These are phyloP conservation scores for Scaptodrosophila latifasciaeformis DNA, from an alignment of 2,888 invertebrate species.

Conservation along the genomic window DNA sequence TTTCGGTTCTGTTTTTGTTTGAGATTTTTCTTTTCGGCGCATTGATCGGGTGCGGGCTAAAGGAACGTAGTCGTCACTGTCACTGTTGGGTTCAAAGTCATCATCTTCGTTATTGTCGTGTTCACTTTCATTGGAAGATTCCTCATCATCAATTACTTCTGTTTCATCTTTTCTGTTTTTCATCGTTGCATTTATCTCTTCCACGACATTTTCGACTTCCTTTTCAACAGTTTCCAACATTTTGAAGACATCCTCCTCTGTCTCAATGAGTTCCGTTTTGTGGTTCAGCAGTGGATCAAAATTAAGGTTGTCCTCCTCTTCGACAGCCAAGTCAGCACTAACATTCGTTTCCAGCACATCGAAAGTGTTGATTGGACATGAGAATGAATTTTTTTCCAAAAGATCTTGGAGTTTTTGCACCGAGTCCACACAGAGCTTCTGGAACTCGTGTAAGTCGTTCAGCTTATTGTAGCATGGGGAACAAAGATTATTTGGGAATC, in stretches of 20 bases:
- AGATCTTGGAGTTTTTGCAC: constrained; percentile 63
- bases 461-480: constrained; percentile 54
- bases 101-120: constrained; percentile 48
- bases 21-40: constrained; percentile 12
- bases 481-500: constrained; percentile 68
- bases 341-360: constrained; percentile 41
- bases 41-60: constrained; percentile 60
- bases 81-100: constrained; percentile 55
- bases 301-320: constrained; percentile 40
- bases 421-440: constrained; percentile 63
- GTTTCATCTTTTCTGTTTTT: constrained; percentile 38
- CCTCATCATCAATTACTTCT: constrained; percentile 32
- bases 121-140: constrained; percentile 40
- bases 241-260: constrained; percentile 60
- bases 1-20: not conserved
- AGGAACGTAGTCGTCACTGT: constrained; percentile 65
- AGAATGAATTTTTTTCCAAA: constrained; percentile 42
- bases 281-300: constrained; percentile 48
- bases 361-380: too few species aligned
- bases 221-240: constrained; percentile 63
- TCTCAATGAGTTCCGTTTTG: constrained; percentile 50
- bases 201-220: constrained; percentile 49
- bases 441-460: constrained; percentile 67
- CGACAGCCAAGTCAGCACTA: constrained; percentile 19
- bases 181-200: constrained; percentile 44